Evolutionary conservation across 2,888 invertebrate genomes (phyloP).

Genomic region (Trachelus tabidus): DNA sequence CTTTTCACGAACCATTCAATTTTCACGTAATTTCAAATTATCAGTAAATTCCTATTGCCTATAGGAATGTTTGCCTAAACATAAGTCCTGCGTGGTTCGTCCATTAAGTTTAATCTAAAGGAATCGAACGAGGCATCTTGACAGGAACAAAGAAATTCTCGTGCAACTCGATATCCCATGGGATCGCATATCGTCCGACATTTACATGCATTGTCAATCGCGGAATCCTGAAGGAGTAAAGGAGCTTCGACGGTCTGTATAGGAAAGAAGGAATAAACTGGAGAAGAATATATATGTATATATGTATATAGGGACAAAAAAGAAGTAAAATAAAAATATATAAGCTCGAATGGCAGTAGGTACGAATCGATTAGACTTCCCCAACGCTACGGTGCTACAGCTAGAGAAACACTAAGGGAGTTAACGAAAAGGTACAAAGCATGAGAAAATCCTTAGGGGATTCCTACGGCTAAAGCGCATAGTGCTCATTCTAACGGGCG

Average conservation of each 20-base stretch:
- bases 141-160: no score
- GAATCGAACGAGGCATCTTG: no score
- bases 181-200: neutral
- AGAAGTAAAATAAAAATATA: neutral
- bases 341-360: neutral
- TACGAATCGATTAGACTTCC: neutral
- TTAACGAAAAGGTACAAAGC: constrained; percentile 39
- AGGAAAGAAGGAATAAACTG: neutral
- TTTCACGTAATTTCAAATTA: neutral
- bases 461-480: neutral
- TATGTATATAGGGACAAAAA: neutral
- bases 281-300: neutral
- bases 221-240: neutral
- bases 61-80: neutral
- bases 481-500: constrained; percentile 1
- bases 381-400: neutral
- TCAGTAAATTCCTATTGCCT: neutral
- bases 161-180: no score
- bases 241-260: neutral
- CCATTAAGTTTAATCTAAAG: neutral
- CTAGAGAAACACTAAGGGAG: constrained; percentile 12
- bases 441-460: constrained; percentile 30
- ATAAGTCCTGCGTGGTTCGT: neutral
- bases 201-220: neutral
- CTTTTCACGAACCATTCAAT: neutral